phyloP scores from a whole-genome alignment of 2,113 vertebrate genomes.

The Spermophilus dauricus region DNA sequence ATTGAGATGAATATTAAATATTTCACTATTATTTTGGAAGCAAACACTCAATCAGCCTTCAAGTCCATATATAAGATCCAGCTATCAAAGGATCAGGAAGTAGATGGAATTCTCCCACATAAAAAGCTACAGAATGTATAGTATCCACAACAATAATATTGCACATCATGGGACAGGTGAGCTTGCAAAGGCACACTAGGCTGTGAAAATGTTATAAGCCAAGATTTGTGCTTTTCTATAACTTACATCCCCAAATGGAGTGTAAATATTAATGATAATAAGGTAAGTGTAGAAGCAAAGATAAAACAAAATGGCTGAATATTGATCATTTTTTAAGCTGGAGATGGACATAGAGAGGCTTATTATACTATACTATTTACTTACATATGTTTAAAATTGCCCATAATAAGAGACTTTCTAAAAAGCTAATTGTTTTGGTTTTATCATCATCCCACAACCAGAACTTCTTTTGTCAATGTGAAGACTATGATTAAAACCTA shows the following conservation, averaged over 20 bases:
- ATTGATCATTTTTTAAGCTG: not conserved
- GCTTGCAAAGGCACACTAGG: not conserved
- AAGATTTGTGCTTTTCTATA: not conserved
- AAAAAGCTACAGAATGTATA: not conserved
- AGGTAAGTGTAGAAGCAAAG: not conserved
- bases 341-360: not conserved
- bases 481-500: slow-evolving; percentile 32
- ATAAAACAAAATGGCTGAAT: not conserved
- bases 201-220: slow-evolving; percentile 2
- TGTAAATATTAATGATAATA: not conserved
- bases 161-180: not conserved
- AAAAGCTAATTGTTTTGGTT: slow-evolving; percentile 14
- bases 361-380: not conserved
- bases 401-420: not conserved
- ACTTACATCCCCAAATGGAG: not conserved
- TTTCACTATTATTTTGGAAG: not conserved
- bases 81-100: not conserved
- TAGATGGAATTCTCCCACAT: not conserved
- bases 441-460: slow-evolving; percentile 17
- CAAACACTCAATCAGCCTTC: not conserved
- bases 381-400: not conserved
- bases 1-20: not conserved
- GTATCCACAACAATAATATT: not conserved
- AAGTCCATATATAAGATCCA: not conserved
- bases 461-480: not conserved